A percentile compares a stretch with the other conserved stretches of the same genome.
Conservation (phyloP, 1,140 invertebrate species). For the Leptinotarsa texana region DNA sequence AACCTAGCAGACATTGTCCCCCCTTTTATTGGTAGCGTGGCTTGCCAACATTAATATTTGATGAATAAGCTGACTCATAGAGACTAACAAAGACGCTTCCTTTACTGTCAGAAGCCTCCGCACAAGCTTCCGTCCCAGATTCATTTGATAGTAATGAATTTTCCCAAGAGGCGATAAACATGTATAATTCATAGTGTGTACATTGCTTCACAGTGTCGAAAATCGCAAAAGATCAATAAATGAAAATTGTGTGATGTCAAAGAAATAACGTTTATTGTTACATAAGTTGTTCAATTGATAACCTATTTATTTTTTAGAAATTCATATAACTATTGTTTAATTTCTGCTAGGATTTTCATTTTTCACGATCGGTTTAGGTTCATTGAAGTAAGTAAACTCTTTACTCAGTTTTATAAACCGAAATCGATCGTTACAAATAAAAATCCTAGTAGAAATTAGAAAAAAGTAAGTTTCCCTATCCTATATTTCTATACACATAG, state of each 20-base stretch:
- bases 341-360: no score
- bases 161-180: slow-evolving; percentile 12
- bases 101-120: background rate
- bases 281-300: no score
- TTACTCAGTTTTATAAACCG: no score
- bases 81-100: background rate
- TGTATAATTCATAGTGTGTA: background rate
- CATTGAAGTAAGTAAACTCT: no score
- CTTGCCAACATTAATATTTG: slow-evolving; percentile 13
- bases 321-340: no score
- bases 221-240: background rate
- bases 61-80: slow-evolving; percentile 20
- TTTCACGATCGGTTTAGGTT: no score
- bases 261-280: background rate
- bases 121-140: background rate
- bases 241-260: background rate
- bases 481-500: no score
- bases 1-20: background rate
- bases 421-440: no score
- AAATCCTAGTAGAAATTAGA: no score
- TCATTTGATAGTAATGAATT: slow-evolving; percentile 20
- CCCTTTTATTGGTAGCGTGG: background rate
- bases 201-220: background rate
- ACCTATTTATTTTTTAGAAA: no score
- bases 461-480: no score